Base-by-base conservation (phyloP, 2,797 vertebrate species). In the Silurus lanzhouensis region DNA sequence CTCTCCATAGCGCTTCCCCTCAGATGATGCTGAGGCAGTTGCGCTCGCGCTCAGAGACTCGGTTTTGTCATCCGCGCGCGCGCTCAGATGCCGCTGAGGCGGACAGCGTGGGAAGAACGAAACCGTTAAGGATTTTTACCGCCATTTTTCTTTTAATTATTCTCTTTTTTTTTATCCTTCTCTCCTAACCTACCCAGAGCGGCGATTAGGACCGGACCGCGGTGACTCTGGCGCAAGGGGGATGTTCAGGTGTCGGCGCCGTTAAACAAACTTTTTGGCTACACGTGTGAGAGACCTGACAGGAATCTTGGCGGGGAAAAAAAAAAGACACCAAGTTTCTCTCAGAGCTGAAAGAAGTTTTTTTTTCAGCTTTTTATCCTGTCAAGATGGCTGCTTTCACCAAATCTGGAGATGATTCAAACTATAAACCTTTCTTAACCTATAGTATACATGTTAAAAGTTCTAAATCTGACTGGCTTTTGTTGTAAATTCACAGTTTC, bases 221-320 rank as follows among this genome's bases (percentile, higher is more conserved):
- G 75, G 66, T 63, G 71, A 63, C 68, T 38, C 80, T 83, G 72
- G 68, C 84, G 77, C 52, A 74, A 48, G 68, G 79, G 78, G 74
- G 75, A 80, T 81, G 63, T 15, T 55, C 82, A 79, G 83, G 81
- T 86, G 88, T 75, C 77, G 68, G 67, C 71, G 83, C 25, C 72
- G 44, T 80, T 87, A 90, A 90, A 82, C 81, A 82, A 82, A 82
- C 86, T 91, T 91, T 88, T 84, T 71, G 64, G 66, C 22, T 64
- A 67, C 79, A 31, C 63, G 63, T 63, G 61, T 63, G 44, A 64
- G 60, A n/a, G 38, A 79, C 60, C 77, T 79, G 58, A 81, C 80
- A 68, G 58, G 48, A 80, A n/a, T 63, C 19, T 63, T 80, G 78
- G 78, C 78, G 61, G 61, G 78, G 48, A 25, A 15, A 52, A 52